Evolutionary conservation across 2,888 invertebrate species (phyloP), one percentile per base, ranked within the genome.

Genomic region (Beris chalybata): DNA sequence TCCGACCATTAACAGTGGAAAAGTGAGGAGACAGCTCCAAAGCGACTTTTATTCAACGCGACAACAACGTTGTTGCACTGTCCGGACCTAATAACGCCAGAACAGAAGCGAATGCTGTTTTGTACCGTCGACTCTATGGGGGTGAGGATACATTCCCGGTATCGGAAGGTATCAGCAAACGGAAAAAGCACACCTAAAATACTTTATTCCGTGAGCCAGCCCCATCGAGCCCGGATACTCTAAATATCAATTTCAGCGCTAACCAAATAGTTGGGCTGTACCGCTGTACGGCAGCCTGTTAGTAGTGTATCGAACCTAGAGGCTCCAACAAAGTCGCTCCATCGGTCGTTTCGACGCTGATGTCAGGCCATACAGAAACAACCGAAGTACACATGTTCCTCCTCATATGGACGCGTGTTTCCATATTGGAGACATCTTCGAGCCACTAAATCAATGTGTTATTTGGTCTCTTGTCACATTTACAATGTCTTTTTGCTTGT

Each of bases 391-490:
- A 72, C 70, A 66, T 72, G 72, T 72, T 72, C 70, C 50, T 67
- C 67, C 68, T 72, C 70, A 71, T 72, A 70, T 71, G 70, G 70
- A 72, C 71, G 71, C 71, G 58, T 59, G 58, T 59, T 59, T 59
- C 31, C 58, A 70, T 71, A 69, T 67, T 68, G 69, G 68, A 68
- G 68, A 70, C 69, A 71, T 72, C 69, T 68, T 69, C 66, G 67
- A 59, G 70, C 70, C 72, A 72, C 72, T 72, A 72, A 72, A 72
- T 72, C 72, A 71, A 70, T 70, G 69, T 70, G 70, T 71, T 72
- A 72, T 71, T 72, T 71, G 71, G 72, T 71, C 71, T 69, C 72
- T 72, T 72, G 72, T 70, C 72, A 71, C 71, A 72, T 72, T 72
- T 72, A 59, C 58, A 59, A 48, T 31, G 31, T 47, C 12, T 59